A percentile compares a stretch with the other conserved stretches of the same genome.
Evolutionary conservation across 1,140 invertebrate genomes (phyloP).

Genomic region (Conus betulinus): DNA sequence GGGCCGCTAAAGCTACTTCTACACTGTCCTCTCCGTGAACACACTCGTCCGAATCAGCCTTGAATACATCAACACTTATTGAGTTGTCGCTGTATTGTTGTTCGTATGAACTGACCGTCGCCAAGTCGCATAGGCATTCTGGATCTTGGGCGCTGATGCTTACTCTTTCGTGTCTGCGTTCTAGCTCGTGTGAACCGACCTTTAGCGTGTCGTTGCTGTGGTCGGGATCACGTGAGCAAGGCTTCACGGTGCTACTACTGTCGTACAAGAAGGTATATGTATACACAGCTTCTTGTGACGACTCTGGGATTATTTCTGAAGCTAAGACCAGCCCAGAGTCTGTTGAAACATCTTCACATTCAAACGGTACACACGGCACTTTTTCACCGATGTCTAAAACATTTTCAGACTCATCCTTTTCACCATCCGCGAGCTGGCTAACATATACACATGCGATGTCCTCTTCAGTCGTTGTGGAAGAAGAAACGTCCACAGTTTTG

Average conservation of each 20-base stretch:
- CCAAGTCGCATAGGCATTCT: not conserved
- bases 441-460: not conserved
- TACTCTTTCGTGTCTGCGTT: not conserved
- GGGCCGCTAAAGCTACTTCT: not conserved
- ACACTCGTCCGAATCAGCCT: not conserved
- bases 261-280: not conserved
- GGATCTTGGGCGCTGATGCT: not conserved
- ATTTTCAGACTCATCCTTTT: not conserved
- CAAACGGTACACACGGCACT: not conserved
- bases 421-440: not conserved
- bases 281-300: not conserved
- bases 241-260: not conserved
- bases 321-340: not conserved
- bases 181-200: not conserved
- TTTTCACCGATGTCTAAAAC: not conserved
- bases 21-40: not conserved
- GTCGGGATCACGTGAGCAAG: not conserved
- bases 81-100: not conserved
- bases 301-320: not conserved
- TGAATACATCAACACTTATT: not conserved
- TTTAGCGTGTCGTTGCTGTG: not conserved
- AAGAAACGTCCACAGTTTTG: not conserved
- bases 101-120: not conserved
- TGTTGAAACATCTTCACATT: not conserved
- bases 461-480: not conserved